Percentiles rank a stretch among this genome's conserved stretches.
Evolutionary conservation across 2,113 vertebrate genomes (phyloP).

Genomic region (Castor canadensis): DNA sequence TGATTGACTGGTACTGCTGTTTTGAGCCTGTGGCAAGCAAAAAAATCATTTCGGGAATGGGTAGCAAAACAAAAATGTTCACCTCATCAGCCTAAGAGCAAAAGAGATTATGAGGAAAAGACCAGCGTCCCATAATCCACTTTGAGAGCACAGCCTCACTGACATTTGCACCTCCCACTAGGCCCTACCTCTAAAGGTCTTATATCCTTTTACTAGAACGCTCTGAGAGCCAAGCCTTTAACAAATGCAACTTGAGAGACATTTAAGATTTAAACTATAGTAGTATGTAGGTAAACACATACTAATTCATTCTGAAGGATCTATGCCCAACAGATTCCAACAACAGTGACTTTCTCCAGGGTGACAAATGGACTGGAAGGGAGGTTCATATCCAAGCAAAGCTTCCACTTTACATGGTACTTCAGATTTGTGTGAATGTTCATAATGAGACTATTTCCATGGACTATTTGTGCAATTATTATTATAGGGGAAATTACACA

Average conservation of each 20-base stretch:
- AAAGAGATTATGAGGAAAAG: neutral
- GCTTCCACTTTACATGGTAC: neutral
- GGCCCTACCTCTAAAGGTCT: neutral
- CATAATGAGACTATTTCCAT: neutral
- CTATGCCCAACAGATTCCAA: neutral
- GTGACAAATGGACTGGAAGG: neutral
- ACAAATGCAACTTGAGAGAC: neutral
- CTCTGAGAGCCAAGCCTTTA: neutral
- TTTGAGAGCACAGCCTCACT: too few species aligned
- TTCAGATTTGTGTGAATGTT: neutral
- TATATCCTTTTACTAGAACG: neutral
- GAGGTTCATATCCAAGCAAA: neutral
- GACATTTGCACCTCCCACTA: too few species aligned
- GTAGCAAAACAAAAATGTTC: neutral
- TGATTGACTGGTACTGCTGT: too few species aligned
- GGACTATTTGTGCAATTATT: neutral
- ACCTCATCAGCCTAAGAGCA: too few species aligned
- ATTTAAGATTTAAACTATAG: neutral
- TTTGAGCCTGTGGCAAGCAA: neutral
- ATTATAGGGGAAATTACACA: neutral
- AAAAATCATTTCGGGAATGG: neutral
- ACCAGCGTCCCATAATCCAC: neutral
- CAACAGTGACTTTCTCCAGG: neutral
- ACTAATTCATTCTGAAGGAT: neutral
- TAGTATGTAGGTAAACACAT: neutral